phyloP scores from a whole-genome alignment of 92 coral and sea anemone species.

The Micromussa lordhowensis region DNA sequence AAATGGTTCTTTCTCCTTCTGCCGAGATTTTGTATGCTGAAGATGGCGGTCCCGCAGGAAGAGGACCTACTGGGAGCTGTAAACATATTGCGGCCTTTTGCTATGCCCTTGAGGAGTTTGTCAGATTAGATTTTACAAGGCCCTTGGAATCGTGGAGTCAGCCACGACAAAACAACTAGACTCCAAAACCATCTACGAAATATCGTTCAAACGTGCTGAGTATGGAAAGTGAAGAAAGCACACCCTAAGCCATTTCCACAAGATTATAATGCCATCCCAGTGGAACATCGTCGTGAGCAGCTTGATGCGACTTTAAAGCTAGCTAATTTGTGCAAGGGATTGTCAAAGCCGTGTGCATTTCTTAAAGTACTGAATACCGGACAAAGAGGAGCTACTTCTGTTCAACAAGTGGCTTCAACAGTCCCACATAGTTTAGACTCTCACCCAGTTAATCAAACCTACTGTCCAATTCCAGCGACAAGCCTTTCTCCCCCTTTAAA shows the following conservation, averaged over 20 bases:
- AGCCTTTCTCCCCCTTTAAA: slow-evolving; percentile 12
- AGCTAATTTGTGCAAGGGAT: slow-evolving; percentile 26
- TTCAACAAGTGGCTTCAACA: slow-evolving; percentile 32
- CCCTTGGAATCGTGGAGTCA: slow-evolving; percentile 67
- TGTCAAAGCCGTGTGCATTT: slow-evolving; percentile 46
- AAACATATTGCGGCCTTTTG: too few species aligned
- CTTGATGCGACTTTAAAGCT: neutral
- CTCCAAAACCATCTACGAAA: slow-evolving; percentile 49
- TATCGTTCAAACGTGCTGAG: slow-evolving; percentile 44
- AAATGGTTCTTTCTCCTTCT: too few species aligned
- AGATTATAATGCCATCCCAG: slow-evolving; percentile 23
- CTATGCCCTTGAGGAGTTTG: too few species aligned
- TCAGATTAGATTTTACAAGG: too few species aligned
- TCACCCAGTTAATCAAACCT: slow-evolving; percentile 20
- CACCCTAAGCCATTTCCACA: slow-evolving; percentile 9
- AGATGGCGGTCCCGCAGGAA: too few species aligned
- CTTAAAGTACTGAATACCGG: slow-evolving; percentile 45
- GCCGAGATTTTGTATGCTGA: too few species aligned
- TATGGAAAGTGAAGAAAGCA: slow-evolving; percentile 38
- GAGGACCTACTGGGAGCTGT: too few species aligned
- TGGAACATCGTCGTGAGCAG: slow-evolving; percentile 6
- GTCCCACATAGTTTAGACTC: slow-evolving; percentile 21
- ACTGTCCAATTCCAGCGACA: slow-evolving; percentile 36
- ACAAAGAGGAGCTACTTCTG: slow-evolving; percentile 34
- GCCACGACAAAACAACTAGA: slow-evolving; percentile 52